Base-by-base conservation (phyloP, 2,888 invertebrate genomes). In the Philaethria dido region DNA sequence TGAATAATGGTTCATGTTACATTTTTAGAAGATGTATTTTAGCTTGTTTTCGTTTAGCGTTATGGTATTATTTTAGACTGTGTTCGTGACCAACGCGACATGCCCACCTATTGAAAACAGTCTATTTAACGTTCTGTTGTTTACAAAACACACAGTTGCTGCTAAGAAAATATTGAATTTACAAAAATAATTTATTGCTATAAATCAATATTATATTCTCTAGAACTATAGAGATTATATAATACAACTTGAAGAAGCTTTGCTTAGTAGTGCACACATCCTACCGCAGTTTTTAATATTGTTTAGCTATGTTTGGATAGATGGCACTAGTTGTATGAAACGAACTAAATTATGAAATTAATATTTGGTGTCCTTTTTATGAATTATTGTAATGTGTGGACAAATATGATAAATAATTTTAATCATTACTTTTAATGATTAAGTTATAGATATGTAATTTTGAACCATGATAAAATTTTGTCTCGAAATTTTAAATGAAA, bases 121-220 rank as follows among this genome's bases (percentile, higher is more conserved):
- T 79, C 83, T 84, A 88, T 89, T 89, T 87, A 86, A 86, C 84
- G 85, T 88, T 87, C 83, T 87, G 85, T 86, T 89, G 83, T 83
- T 87, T 82, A 89, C 86, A 89, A 89, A 87, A 87, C 86, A 85
- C 76, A 74, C 75, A 73, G 74, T 76, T 75, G 75, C 77, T 71
- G 68, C 75, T 80, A 80, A 83, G 78, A 79, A 78, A 74, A 74
- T 83, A 86, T 87, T 87, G 84, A 86, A 84, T 82, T 85, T 79
- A 77, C 69, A 72, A 72, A 67, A 48, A 62, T 75, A 74, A 78
- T 76, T 75, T 77, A 78, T 77, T 62, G 64, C 63, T 62, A 70
- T 65, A 66, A 73, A 74, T 76, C 73, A 75, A 76, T 74, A 73
- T 68, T 61, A 48, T 48, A 67, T 61, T 67, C 45, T 45, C 52